A percentile compares a stretch with the other conserved stretches of the same genome.
These are phyloP conservation scores for Poecilobothrus nobilitatus DNA, from an alignment of 2,888 invertebrate genomes.

Conservation along the genomic window DNA sequence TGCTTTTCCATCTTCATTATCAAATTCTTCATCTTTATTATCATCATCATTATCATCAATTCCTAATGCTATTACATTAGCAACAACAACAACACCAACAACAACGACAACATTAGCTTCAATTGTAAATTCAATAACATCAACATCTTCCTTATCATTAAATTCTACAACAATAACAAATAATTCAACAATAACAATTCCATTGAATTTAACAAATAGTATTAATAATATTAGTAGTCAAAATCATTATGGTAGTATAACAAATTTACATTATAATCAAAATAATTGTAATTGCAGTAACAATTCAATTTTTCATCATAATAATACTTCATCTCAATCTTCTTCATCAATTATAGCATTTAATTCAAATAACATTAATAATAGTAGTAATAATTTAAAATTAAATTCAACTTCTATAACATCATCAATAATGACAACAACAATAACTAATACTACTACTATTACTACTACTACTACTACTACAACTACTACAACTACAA, in stretches of 20 bases:
- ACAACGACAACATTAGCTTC: background rate
- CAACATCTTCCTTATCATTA: background rate
- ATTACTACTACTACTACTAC: background rate
- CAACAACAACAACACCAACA: background rate
- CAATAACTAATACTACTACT: background rate
- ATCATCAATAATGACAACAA: no score
- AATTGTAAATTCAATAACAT: background rate
- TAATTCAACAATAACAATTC: background rate
- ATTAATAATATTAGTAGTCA: background rate
- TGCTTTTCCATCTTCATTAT: conserved; percentile 15
- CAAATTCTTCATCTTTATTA: conserved; percentile 22
- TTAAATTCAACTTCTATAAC: background rate
- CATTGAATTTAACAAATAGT: background rate
- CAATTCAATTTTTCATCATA: background rate
- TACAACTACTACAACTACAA: background rate
- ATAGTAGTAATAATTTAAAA: background rate
- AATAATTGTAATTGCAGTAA: background rate
- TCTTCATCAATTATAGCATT: background rate
- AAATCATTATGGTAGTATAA: conserved; percentile 1
- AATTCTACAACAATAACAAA: background rate
- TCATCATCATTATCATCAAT: conserved; percentile 22
- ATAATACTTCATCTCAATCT: background rate
- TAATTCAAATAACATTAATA: background rate
- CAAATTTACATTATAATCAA: background rate
- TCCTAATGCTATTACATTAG: no score